A percentile compares a stretch with the other conserved stretches of the same genome.
Conservation (phyloP, 2,113 vertebrate genomes). For the Grammomys dolichurus region DNA sequence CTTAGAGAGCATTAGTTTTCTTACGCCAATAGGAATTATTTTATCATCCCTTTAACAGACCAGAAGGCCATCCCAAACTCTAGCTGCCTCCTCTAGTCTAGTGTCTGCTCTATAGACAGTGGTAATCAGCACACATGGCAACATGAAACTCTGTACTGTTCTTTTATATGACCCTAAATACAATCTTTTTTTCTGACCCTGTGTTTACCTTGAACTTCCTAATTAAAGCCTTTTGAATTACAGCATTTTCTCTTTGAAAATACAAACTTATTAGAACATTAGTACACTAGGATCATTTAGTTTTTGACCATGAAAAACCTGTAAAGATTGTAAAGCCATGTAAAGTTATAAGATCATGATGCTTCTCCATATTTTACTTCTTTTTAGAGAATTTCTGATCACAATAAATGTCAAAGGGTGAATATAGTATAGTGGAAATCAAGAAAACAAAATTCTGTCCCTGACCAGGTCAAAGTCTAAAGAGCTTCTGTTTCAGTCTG, state of each 20-base stretch:
- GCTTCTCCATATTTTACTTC: slow-evolving; percentile 25
- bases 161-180: neutral
- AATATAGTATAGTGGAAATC: neutral
- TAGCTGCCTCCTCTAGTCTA: neutral
- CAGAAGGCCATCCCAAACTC: neutral
- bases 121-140: neutral
- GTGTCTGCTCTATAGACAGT: neutral
- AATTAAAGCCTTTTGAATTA: slow-evolving; percentile 1
- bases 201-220: neutral
- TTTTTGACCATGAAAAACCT: neutral
- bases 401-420: neutral
- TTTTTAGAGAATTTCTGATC: slow-evolving; percentile 22
- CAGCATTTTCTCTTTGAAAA: slow-evolving; percentile 24
- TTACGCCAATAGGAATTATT: neutral
- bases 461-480: neutral
- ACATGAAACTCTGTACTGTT: neutral
- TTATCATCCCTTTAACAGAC: neutral
- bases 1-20: neutral
- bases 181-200: slow-evolving; percentile 14
- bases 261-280: neutral
- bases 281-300: neutral
- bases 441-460: neutral
- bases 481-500: neutral
- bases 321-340: neutral
- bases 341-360: slow-evolving; percentile 28